phyloP scores from a whole-genome alignment of 2,797 vertebrate genomes.

The Glossophaga mutica region DNA sequence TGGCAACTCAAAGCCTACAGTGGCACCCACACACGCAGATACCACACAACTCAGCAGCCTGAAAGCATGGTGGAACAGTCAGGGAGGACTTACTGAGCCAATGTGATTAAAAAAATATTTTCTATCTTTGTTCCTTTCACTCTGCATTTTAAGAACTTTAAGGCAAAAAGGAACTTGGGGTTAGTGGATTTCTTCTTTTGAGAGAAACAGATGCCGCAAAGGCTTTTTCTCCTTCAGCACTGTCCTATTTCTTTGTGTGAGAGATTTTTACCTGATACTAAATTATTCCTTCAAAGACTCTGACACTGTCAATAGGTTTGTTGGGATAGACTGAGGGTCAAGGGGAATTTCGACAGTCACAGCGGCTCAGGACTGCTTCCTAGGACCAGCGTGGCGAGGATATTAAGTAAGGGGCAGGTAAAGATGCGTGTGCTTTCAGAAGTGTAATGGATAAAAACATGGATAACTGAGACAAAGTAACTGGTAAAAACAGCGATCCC shows the following conservation, averaged over 20 bases:
- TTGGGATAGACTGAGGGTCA: not conserved
- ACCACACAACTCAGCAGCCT: not conserved
- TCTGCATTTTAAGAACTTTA: slow-evolving; percentile 1
- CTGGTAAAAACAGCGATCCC: not conserved
- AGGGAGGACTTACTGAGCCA: not conserved
- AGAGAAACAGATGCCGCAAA: not conserved
- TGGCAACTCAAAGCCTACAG: not conserved
- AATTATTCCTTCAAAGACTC: not conserved
- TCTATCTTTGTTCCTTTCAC: not conserved
- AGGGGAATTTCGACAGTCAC: not conserved
- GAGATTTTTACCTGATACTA: not conserved
- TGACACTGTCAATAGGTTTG: not conserved
- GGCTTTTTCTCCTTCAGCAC: not conserved
- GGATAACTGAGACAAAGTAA: not conserved
- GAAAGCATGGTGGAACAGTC: not conserved
- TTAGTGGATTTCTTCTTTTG: not conserved
- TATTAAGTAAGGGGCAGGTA: not conserved
- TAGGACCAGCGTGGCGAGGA: not conserved
- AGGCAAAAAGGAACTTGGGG: not conserved
- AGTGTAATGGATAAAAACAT: not conserved
- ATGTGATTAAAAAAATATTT: not conserved
- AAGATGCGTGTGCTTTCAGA: not conserved
- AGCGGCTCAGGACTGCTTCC: not conserved
- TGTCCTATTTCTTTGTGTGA: not conserved
- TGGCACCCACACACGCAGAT: not conserved